Evolutionary conservation across 2,113 vertebrate genomes (phyloP).

Genomic region (Anolis carolinensis): DNA sequence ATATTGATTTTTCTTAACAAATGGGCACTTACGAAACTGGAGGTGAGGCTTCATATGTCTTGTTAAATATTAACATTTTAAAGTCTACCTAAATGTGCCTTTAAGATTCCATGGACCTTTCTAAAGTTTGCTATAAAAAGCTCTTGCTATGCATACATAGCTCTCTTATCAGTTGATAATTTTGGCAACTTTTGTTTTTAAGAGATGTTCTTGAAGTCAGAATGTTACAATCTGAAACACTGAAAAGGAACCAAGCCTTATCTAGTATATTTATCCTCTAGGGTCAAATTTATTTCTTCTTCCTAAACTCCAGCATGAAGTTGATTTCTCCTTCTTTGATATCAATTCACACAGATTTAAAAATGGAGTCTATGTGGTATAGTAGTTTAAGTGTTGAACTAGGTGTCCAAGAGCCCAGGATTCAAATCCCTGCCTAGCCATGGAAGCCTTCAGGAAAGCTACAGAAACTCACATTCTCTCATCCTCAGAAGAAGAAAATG

Average conservation of each 20-base stretch:
- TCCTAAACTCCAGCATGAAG: no score
- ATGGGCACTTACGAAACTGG: conserved; percentile 16
- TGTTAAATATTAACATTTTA: conserved; percentile 45
- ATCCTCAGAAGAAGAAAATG: no score
- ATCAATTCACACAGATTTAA: no score
- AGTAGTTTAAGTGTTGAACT: no score
- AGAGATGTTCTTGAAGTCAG: neutral
- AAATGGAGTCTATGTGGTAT: no score
- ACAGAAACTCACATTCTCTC: no score
- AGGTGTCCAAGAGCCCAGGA: no score
- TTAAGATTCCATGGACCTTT: conserved; percentile 30
- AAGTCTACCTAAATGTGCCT: neutral
- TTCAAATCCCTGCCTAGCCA: no score
- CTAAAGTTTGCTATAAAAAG: conserved; percentile 2
- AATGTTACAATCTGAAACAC: conserved; percentile 6
- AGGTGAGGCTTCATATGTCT: conserved; percentile 9
- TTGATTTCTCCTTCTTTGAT: no score
- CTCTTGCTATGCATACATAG: accelerated
- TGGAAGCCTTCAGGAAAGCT: no score
- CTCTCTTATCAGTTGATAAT: neutral
- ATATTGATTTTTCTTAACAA: neutral
- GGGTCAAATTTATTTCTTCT: no score
- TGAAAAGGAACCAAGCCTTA: neutral
- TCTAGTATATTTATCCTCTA: neutral
- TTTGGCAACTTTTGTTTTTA: conserved; percentile 7